Base-by-base conservation (phyloP, 2,113 vertebrate species). In the Malurus cyaneus region DNA sequence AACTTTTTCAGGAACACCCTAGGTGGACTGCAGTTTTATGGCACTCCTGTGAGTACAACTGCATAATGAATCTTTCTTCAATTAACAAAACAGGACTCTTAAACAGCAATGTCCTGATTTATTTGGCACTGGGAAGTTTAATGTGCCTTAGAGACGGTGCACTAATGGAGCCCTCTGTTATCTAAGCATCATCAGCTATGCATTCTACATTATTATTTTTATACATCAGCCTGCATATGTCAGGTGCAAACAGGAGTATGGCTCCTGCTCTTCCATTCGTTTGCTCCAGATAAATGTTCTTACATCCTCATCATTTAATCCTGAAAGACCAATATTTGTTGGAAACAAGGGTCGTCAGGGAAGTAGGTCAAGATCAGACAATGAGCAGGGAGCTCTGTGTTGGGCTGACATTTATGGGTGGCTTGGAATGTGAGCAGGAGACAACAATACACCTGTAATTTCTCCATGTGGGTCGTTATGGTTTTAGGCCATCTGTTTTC, bases 11-110 rank as follows among this genome's bases (percentile, higher is more conserved):
- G 56, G 74, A 78, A 67, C 5, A 52, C 6, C 11, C 3, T n/a
- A 39, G 32, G n/a, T 88, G 62, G 67, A 92, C 62, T 47, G 54
- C 32, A 84, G n/a, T 31, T 65, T 94, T 87, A 79, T 76, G 72
- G n/a, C 28, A 41, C 41, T 71, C 31, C 29, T 93, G 19, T 79
- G 56, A 74, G 18, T 41, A 65, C 4, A 86, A 84, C 14, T 81
- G 14, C n/a, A 6, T 65, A 64, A 84, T 92, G 31, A 91, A 91
- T 84, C 88, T 90, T 93, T 85, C 59, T 92, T 84, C 86, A 91
- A 57, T 93, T 91, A 91, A 73, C 15, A 49, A 85, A 93, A 59
- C 14, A 47, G 73, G 29, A 52, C 32, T 53, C 36, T 83, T 67
- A 84, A 71, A 69, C 41, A 44, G 25, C 17, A 67, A 46, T 53